phyloP scores from a whole-genome alignment of 2,113 vertebrate species.

The Scomber scombrus region DNA sequence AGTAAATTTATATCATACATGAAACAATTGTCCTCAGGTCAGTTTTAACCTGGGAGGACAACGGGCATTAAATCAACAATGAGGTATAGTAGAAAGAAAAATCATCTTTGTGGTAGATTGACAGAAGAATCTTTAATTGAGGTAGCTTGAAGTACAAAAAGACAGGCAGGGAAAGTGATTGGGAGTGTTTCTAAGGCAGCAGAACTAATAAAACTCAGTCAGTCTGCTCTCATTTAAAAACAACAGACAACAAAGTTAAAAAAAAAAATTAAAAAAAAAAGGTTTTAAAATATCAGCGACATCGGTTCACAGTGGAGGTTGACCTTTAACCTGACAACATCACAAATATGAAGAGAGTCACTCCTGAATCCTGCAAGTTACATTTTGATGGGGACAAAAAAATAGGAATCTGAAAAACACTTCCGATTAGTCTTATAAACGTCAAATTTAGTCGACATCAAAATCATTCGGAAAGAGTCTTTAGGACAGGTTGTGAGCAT shows the following conservation, averaged over 20 bases:
- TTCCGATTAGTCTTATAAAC: no score
- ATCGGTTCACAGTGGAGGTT: slow-evolving; percentile 2
- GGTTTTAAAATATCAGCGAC: slow-evolving; percentile 8
- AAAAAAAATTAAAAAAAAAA: no score
- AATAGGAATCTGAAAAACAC: no score
- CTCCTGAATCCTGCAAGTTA: not conserved
- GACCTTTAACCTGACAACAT: not conserved
- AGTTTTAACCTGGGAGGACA: not conserved
- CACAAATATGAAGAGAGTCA: not conserved
- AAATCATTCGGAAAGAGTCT: not conserved
- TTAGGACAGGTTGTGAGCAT: not conserved
- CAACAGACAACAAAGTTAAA: slow-evolving; percentile 1
- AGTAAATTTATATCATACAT: not conserved
- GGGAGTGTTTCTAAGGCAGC: slow-evolving; percentile 58
- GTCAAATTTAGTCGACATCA: not conserved
- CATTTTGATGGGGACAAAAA: no score
- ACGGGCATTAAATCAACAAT: no score
- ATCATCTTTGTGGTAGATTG: not conserved
- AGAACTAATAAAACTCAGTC: slow-evolving; percentile 81
- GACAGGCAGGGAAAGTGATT: slow-evolving; percentile 55
- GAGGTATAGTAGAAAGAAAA: not conserved
- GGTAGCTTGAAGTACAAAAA: slow-evolving; percentile 78
- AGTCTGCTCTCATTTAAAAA: slow-evolving; percentile 55
- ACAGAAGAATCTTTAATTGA: slow-evolving; percentile 82
- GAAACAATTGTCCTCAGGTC: not conserved